Evolutionary conservation across 2,888 invertebrate species (phyloP).

Genomic region (Eilema depressum): DNA sequence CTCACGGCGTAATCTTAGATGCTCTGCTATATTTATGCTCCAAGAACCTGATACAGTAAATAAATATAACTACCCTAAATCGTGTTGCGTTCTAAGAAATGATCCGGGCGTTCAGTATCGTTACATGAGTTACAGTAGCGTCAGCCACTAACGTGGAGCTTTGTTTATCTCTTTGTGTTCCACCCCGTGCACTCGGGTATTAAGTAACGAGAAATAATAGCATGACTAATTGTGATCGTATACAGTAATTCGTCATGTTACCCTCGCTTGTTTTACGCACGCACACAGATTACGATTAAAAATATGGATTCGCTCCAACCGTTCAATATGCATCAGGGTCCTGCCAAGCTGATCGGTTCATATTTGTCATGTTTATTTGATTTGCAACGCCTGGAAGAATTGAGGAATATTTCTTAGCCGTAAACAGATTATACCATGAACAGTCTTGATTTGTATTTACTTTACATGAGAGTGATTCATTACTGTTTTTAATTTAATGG

Average conservation of each 20-base stretch:
- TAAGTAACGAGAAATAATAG: conserved; percentile 77
- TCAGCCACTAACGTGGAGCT: conserved; percentile 68
- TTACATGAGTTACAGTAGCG: conserved; percentile 68
- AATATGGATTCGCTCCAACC: conserved; percentile 40
- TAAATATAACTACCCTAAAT: conserved; percentile 78
- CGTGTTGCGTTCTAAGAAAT: conserved; percentile 80
- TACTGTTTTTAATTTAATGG: conserved; percentile 46
- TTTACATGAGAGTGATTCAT: conserved; percentile 41
- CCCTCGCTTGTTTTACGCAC: conserved; percentile 54
- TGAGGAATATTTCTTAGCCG: conserved; percentile 31
- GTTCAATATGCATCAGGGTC: conserved; percentile 35
- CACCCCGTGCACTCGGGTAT: conserved; percentile 54
- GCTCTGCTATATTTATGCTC: conserved; percentile 65
- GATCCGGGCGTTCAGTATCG: conserved; percentile 63
- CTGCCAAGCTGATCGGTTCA: conserved; percentile 42
- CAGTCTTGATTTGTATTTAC: conserved; percentile 40
- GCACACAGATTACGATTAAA: conserved; percentile 47
- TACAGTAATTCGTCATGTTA: conserved; percentile 65
- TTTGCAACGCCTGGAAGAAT: conserved; percentile 39
- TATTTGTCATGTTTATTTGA: conserved; percentile 55
- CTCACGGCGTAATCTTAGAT: conserved; percentile 65
- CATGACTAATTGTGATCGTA: conserved; percentile 73
- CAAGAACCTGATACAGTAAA: conserved; percentile 79
- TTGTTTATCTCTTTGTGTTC: conserved; percentile 61
- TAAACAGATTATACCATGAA: conserved; percentile 36